A percentile compares a stretch with the other conserved stretches of the same genome.
Evolutionary conservation across 2,888 invertebrate genomes (phyloP).

Genomic region (Alcis repandata): DNA sequence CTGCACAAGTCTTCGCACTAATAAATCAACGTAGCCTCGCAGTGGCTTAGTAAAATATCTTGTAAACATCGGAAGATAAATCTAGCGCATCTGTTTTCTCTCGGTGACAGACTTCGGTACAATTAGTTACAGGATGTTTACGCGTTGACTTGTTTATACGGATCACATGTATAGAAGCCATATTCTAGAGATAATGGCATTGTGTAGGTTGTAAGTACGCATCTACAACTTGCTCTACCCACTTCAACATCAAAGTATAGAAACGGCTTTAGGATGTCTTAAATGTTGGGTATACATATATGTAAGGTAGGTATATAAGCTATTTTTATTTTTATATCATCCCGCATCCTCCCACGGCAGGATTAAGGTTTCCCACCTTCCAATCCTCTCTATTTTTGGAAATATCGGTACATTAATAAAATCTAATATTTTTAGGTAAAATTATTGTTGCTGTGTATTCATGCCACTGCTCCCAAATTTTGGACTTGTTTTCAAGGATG

Average conservation of each 20-base stretch:
- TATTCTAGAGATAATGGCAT: slow-evolving; percentile 14
- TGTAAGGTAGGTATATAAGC: too few relatives aligned
- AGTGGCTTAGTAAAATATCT: slow-evolving; percentile 47
- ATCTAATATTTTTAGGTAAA: too few relatives aligned
- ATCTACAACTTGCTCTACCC: too few relatives aligned
- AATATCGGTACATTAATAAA: too few relatives aligned
- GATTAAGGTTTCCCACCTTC: too few relatives aligned
- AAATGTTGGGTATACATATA: neutral
- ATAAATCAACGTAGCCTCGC: slow-evolving; percentile 20
- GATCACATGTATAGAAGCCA: slow-evolving; percentile 34
- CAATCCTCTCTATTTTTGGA: too few relatives aligned
- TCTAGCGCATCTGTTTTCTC: slow-evolving; percentile 71
- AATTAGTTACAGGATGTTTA: slow-evolving; percentile 79
- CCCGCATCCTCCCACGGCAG: too few relatives aligned
- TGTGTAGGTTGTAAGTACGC: slow-evolving; percentile 55
- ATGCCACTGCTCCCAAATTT: too few relatives aligned
- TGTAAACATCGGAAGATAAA: slow-evolving; percentile 65
- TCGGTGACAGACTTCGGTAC: slow-evolving; percentile 54
- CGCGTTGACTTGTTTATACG: slow-evolving; percentile 57
- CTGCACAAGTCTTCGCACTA: slow-evolving; percentile 11
- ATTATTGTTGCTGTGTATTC: too few relatives aligned
- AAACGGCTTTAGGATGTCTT: neutral
- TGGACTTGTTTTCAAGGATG: too few relatives aligned
- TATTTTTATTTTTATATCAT: too few relatives aligned
- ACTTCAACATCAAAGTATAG: too few relatives aligned